Evolutionary conservation across 1,140 invertebrate species (phyloP), one percentile per base, ranked within the genome.

Genomic region (Bombus superbus): DNA sequence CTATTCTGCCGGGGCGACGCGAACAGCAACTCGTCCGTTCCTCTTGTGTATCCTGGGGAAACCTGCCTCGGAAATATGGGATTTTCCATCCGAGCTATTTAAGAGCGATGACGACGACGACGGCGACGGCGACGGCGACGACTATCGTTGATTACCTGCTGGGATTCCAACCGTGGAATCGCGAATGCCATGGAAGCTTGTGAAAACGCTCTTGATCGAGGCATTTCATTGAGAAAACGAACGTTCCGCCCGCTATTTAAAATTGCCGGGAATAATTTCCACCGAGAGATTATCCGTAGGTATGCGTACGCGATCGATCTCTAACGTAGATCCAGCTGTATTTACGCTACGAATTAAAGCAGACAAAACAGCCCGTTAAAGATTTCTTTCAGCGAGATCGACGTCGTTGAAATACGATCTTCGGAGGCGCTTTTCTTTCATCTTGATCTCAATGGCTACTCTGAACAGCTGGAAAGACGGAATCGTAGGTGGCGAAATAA

Each of bases 1-100:
- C 68, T 74, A 72, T 82, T 85, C 74, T 47, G 53, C 64, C 77
- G 25, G 59, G 13, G n/a, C 35, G 53, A 28, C 44, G n/a, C 35
- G 47, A 10, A 32, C 53, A 71, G 62, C 57, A 64, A 53, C 47
- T 59, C 40, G 59, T 62, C 18, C 32, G 32, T 9, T 15, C n/a
- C 13, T 35, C 25, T 59, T 22, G 2, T 18, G 64, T 25, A 62
- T 82, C 76, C 64, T 40, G n/a, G 40, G 44, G 38, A 15, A 71
- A 25, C 22, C n/a, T 66, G 62, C 13, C 66, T 53, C 40, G 75
- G 66, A 84, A 79, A 84, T 53, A 77, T 47, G 25, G 32, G 53
- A 25, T n/a, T 76, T 28, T 83, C 72, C 59, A 40, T 53, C 53
- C 42, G 25, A 38, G 40, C 42, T 35, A 42, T 74, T 82, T 44